Conservation (phyloP, 2,113 vertebrate species). For the Henicopernis longicauda region DNA sequence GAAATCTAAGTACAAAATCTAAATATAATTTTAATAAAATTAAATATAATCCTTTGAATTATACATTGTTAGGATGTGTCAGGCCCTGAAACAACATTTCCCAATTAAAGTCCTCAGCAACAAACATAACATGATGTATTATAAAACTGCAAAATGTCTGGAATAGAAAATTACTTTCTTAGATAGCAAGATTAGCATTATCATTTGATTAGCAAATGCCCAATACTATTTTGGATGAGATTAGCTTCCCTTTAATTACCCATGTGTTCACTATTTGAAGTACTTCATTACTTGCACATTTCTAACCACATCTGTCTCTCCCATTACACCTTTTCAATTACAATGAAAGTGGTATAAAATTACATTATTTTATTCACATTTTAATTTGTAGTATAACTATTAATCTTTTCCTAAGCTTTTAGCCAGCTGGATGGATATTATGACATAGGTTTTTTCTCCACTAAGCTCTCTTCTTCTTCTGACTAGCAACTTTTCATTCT, state of each 20-base stretch:
- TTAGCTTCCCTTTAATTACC: conserved; percentile 46
- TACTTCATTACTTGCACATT: conserved; percentile 30
- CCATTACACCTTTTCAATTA: conserved; percentile 53
- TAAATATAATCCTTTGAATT: conserved; percentile 12
- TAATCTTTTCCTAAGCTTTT: conserved; percentile 22
- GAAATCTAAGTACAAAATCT: background rate
- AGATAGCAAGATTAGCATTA: background rate
- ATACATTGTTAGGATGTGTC: background rate
- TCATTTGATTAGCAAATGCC: conserved; percentile 36
- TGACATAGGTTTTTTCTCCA: background rate
- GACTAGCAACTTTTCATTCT: background rate
- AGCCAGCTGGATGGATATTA: background rate
- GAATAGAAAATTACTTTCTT: conserved; percentile 20
- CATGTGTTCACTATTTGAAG: conserved; percentile 30
- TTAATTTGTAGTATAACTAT: conserved; percentile 39
- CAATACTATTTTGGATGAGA: conserved; percentile 13
- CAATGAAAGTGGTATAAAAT: conserved; percentile 27
- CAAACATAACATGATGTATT: background rate
- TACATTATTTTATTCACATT: conserved; percentile 29
- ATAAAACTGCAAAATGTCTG: background rate
- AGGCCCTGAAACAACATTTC: background rate
- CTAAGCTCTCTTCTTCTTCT: background rate
- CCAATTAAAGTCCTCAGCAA: background rate
- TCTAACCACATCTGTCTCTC: conserved; percentile 33
- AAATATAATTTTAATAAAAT: background rate